Evolutionary conservation across 2,113 vertebrate species (phyloP).

Genomic region (Ophthalmolycus amberensis): DNA sequence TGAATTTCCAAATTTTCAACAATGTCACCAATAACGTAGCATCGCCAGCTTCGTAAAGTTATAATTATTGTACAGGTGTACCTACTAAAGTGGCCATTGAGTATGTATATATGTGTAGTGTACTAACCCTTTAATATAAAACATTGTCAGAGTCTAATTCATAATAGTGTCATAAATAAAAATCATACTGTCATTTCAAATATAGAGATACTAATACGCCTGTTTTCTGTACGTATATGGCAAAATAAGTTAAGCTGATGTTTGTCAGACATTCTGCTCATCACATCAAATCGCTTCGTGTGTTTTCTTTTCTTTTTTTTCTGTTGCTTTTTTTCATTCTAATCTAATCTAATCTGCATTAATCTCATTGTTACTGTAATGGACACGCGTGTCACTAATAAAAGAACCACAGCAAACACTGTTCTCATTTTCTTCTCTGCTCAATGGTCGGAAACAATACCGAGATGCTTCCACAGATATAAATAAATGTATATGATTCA

Average conservation of each 20-base stretch:
- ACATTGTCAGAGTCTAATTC: background rate
- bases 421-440: background rate
- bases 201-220: background rate
- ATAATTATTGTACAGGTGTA: background rate
- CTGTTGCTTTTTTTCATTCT: background rate
- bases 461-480: background rate
- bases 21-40: background rate
- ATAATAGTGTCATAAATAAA: background rate
- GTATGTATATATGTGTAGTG: background rate
- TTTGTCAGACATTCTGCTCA: background rate
- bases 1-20: background rate
- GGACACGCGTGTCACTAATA: slow-evolving; percentile 14
- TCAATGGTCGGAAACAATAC: slow-evolving; percentile 7
- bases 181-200: background rate
- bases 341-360: background rate
- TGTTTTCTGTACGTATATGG: background rate
- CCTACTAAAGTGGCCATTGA: background rate
- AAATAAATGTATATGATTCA: background rate
- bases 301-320: background rate
- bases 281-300: background rate
- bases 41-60: background rate
- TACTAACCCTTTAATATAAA: background rate
- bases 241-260: background rate
- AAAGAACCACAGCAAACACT: slow-evolving; percentile 6
- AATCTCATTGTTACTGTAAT: background rate